Evolutionary conservation across 2,113 vertebrate genomes (phyloP).

Genomic region (mouse (Mus musculus)): DNA sequence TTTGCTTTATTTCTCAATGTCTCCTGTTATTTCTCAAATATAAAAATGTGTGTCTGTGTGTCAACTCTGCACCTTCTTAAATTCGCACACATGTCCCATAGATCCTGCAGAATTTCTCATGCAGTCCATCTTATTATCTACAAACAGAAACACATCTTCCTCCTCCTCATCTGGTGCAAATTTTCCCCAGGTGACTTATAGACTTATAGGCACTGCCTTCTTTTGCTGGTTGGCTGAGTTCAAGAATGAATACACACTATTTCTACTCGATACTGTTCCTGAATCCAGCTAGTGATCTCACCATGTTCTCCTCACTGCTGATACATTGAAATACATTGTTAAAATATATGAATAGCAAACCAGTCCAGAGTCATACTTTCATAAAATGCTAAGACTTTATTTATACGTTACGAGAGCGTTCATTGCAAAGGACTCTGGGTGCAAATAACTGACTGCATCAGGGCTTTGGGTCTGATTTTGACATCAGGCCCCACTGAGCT

Average conservation of each 20-base stretch:
- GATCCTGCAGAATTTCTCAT: not conserved
- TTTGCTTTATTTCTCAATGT: not conserved
- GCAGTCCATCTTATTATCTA: too few relatives aligned
- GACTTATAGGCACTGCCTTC: not conserved
- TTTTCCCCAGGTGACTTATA: not conserved
- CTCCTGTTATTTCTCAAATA: not conserved
- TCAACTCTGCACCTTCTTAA: not conserved
- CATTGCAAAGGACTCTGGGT: not conserved
- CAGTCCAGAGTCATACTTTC: too few relatives aligned
- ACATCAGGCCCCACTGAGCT: not conserved
- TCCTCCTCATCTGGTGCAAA: not conserved
- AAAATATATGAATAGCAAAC: not conserved
- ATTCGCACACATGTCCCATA: not conserved
- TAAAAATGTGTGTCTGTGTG: not conserved
- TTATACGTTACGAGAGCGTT: not conserved
- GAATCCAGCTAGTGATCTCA: too few relatives aligned
- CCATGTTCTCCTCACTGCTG: not conserved
- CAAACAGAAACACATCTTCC: not conserved
- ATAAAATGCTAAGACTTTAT: not conserved
- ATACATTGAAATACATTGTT: not conserved
- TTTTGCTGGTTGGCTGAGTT: not conserved
- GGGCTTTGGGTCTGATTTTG: not conserved
- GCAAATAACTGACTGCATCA: not conserved
- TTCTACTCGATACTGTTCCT: not conserved
- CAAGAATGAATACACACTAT: not conserved